Base-by-base conservation (phyloP, 2,113 vertebrate genomes). In the Neodontobutis hainanensis region DNA sequence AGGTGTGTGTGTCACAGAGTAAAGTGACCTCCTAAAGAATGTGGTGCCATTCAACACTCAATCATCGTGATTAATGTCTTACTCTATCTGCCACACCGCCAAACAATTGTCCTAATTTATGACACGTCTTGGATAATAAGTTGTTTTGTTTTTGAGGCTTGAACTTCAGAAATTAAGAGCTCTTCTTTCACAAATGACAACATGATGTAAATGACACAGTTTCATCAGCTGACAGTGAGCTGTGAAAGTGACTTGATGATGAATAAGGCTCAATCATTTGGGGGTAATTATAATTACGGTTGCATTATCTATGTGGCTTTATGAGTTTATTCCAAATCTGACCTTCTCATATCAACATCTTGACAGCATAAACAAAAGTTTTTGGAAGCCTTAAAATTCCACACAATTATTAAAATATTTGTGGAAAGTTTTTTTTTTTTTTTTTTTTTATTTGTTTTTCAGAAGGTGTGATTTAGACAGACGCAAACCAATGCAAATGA, bases 231-330 rank as follows among this genome's bases (percentile, higher is more conserved):
- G 57, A 67, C 14, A 0, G 50, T 0, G 8, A 40, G 47, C 19
- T 27, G 19, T 27, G 19, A 27, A 27, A 27, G 3, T 4, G 40
- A 40, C 5, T 53, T 51, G 11, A 63, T 65, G 62, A 69, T 68
- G 63, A 66, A 68, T 47, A 56, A 40, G 45, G 59, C 59, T 64
- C 47, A 71, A 78, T 68, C 52, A 68, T 68, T 40, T 15, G 68
- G 75, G 19, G 59, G 32, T 56, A 69, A 73, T 87, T 79, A 83
- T 83, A 71, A 85, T 77, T 81, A 81, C 15, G 59, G 27, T 65
- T 69, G 58, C 74, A 82, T 80, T 77, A 81, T 34, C 59, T 48
- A 73, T 50, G 71, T 81, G 83, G 80, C 75, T 85, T 73, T 36
- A 79, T 12, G 58, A 57, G 66, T 73, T 75, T 62, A 65, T 65